phyloP scores from a whole-genome alignment of 2,113 vertebrate species.

The Leucosticte australis region DNA sequence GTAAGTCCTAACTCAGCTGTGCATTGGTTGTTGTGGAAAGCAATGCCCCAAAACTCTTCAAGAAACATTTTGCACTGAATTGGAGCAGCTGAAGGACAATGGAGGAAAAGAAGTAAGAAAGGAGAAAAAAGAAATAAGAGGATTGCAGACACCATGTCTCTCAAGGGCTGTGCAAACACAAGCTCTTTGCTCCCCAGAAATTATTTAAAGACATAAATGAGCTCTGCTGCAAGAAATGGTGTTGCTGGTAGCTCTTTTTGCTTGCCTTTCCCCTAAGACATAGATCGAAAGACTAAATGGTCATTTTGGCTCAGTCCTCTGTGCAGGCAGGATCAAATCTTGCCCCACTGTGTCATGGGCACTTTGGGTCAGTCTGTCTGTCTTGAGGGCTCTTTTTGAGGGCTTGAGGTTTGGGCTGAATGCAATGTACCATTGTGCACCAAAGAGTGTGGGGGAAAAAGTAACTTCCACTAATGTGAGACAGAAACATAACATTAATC shows the following conservation, averaged over 20 bases:
- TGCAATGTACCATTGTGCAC: fast-evolving
- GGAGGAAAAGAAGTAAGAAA: neutral
- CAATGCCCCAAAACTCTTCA: neutral
- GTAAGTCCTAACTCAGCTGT: neutral
- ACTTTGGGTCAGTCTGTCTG: neutral
- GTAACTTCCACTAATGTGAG: neutral
- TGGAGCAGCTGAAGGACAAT: neutral
- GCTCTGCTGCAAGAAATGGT: neutral
- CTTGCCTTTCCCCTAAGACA: neutral
- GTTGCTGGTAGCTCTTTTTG: neutral
- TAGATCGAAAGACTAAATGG: neutral
- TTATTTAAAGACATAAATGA: neutral
- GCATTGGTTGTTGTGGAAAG: neutral
- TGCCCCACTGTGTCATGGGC: neutral
- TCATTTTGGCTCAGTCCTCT: neutral
- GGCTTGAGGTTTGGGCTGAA: neutral
- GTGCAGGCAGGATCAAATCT: neutral
- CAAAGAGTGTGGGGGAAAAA: neutral
- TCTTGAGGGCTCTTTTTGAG: neutral
- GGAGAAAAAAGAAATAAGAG: neutral
- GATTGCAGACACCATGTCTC: neutral
- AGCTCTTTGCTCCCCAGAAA: neutral
- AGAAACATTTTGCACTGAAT: neutral
- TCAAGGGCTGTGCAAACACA: neutral
- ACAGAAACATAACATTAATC: neutral